Base-by-base conservation (phyloP, 1,140 invertebrate genomes). In the Bombus sylvicola region DNA sequence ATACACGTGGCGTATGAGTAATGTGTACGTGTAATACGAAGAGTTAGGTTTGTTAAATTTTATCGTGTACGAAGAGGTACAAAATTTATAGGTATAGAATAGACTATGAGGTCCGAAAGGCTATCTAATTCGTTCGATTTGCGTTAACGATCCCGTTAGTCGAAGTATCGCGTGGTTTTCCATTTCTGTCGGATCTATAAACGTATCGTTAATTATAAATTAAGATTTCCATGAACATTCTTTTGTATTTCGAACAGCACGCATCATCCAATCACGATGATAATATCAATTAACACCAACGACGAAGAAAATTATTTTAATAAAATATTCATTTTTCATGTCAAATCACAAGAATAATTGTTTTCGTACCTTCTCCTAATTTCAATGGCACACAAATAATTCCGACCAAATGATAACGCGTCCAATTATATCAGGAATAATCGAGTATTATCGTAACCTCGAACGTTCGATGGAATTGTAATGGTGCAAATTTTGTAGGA, bases 1-100 rank as follows among this genome's bases (percentile, higher is more conserved):
- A 75, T 81, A 83, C 59, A 69, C 31, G 64, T 83, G 66, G 47
- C 72, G 39, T 83, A 72, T 81, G 83, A 43, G 79, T 59, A 85
- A 69, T 62, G 80, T 81, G 59, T 68, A 83, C 81, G 76, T 85
- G 78, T 84, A 53, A 81, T 86, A 87, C 43, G 77, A 84, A 88
- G 83, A 86, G 74, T 90, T 87, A 85, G 78, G 72, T 89, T 81
- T 74, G 71, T 72, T 86, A 76, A 68, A 47, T 57, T 87, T 79
- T 85, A 90, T 86, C 57, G 69, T 89, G 85, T 92, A 91, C 89
- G 89, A 92, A 92, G 92, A 92, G 91, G 92, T 92, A 92, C 81
- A 92, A 92, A 92, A 92, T 89, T 92, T 92, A 92, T 88, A 91
- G 89, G 83, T 89, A 90, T 87, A 90, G 89, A 90, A 85, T 92